These are phyloP conservation scores for Tetranychus truncatus DNA, from an alignment of 2,888 invertebrate species.

Conservation along the genomic window DNA sequence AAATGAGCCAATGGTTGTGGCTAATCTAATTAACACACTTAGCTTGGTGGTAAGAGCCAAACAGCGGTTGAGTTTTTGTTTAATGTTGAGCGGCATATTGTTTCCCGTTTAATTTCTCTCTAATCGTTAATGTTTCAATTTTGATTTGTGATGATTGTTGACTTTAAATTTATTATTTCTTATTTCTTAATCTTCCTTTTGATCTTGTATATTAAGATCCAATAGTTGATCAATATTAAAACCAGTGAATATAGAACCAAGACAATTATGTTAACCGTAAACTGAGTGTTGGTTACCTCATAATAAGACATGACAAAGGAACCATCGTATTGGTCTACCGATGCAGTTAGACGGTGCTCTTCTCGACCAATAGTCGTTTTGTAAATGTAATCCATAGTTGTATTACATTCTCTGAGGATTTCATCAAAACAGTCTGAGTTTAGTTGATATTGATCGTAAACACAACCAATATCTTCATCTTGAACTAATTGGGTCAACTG, in stretches of 20 bases:
- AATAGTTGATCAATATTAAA: constrained; percentile 3
- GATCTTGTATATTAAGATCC: constrained; percentile 5
- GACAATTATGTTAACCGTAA: background rate
- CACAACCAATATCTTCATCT: constrained; percentile 7
- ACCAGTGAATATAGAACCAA: background rate
- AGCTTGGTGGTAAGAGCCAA: too few relatives aligned
- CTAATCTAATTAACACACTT: too few relatives aligned
- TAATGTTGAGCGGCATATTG: background rate
- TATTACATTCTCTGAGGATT: constrained; percentile 6
- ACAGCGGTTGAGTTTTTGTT: too few relatives aligned
- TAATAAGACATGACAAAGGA: constrained; percentile 10
- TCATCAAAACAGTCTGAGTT: constrained; percentile 8
- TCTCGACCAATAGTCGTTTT: background rate
- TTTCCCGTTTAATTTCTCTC: background rate
- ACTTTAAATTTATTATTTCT: background rate
- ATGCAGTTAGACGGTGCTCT: background rate
- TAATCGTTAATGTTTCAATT: background rate
- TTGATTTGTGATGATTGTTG: background rate
- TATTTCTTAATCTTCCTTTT: constrained; percentile 4
- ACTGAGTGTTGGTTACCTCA: constrained; percentile 4
- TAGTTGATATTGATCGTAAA: constrained; percentile 7
- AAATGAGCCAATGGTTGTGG: too few relatives aligned
- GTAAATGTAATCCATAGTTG: background rate
- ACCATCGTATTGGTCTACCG: constrained; percentile 3
- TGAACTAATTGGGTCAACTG: background rate